Base-by-base conservation (phyloP, 2,797 vertebrate species). In the Agapornis canus region DNA sequence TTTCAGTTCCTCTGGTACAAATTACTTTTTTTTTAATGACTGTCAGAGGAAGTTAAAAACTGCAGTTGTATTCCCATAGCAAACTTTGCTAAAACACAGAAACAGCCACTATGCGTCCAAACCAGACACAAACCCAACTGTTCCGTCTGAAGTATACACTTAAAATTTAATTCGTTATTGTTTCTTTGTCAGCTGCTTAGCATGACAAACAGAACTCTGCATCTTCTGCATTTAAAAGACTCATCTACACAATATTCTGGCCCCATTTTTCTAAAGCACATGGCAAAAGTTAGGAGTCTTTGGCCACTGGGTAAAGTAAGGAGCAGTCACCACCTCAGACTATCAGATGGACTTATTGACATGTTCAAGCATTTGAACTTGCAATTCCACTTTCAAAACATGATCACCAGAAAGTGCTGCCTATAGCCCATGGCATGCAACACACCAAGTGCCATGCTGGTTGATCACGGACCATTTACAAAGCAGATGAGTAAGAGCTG, bases 401-500 rank as follows among this genome's bases (percentile, higher is more conserved):
- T 52, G 10, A 11, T 13, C 22, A 69, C 13, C 35, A 54, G 20
- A 40, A 87, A 47, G 49, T 45, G 39, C 29, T 71, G 57, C 39
- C 47, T 32, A 39, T 3, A 60, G 37, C 37, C 40, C 16, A 5
- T 1, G 6, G 19, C 56, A 43, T 3, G 10, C 11, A 42, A 20
- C 10, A n/a, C 26, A 14, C 11, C 2, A 14, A 42, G 61, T 6
- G 48, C 3, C n/a, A 56, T 14, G 21, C 21, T 13, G 42, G 57
- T 13, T 1, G 2, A 59, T 0, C 0, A 1, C 8, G 31, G 27
- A 65, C 20, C 22, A 32, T 42, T 63, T 45, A 45, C 15, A 78
- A 35, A 59, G 1, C 2, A 26, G 37, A 47, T 0, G 1, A 17
- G 6, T 13, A 26, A 31, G 21, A 66, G 52, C 20, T 48, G 42